Evolutionary conservation across 2,888 invertebrate genomes (phyloP).

Genomic region (Limnephilus auricula): DNA sequence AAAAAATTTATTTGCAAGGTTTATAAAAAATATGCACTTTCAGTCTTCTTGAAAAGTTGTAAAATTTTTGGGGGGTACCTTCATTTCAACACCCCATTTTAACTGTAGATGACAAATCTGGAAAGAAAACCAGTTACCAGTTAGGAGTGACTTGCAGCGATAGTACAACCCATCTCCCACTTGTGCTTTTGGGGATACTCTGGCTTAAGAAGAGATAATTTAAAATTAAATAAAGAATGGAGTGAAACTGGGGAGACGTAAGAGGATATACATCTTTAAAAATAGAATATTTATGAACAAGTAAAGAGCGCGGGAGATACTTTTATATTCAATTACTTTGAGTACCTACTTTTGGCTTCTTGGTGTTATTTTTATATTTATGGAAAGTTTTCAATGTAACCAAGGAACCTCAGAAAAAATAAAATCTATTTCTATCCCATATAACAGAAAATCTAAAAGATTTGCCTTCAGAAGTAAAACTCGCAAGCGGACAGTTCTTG

Average conservation of each 20-base stretch:
- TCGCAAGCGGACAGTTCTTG: too few species aligned
- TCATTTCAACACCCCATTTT: not conserved
- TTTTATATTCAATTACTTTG: not conserved
- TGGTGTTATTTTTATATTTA: not conserved
- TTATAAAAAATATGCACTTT: not conserved
- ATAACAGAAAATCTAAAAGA: not conserved
- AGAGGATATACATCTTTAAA: conserved; percentile 33
- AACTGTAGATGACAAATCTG: conserved; percentile 14
- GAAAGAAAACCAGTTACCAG: not conserved
- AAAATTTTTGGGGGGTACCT: not conserved
- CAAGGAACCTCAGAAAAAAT: not conserved
- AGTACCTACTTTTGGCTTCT: not conserved
- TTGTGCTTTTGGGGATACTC: conserved; percentile 16
- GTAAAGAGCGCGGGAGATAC: not conserved
- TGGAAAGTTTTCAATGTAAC: not conserved
- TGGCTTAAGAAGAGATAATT: conserved; percentile 33
- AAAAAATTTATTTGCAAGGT: not conserved
- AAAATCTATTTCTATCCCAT: not conserved
- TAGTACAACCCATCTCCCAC: not conserved
- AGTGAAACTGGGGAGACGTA: conserved; percentile 23
- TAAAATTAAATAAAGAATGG: conserved; percentile 42
- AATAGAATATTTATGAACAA: not conserved
- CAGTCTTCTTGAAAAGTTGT: not conserved
- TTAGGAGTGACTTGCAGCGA: conserved; percentile 42
- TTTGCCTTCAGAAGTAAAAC: too few species aligned